Percentiles rank a stretch among this genome's conserved stretches.
phyloP scores from a whole-genome alignment of 2,888 invertebrate genomes.

The Exephanes ischioxanthus region DNA sequence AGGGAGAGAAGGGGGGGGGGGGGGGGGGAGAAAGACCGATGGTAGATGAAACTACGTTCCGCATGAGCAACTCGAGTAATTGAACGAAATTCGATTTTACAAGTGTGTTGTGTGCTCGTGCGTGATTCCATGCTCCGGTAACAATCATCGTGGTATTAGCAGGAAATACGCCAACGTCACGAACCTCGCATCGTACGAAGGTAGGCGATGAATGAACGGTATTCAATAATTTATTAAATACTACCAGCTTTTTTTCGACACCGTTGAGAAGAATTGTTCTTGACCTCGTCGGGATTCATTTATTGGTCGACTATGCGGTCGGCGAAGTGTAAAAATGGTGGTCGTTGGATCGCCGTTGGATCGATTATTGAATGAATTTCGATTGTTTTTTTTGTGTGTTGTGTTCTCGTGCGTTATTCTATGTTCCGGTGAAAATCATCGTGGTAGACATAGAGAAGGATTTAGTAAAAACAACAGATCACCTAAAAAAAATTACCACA shows the following conservation, averaged over 20 bases:
- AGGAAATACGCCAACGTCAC: neutral
- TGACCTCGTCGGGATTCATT: neutral
- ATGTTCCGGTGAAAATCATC: neutral
- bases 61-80: slow-evolving; percentile 62
- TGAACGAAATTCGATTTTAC: slow-evolving; percentile 61
- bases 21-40: neutral
- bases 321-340: slow-evolving; percentile 54
- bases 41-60: slow-evolving; percentile 23
- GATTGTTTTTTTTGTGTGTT: slow-evolving; percentile 40
- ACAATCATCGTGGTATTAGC: slow-evolving; percentile 17
- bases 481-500: too few species aligned
- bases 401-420: neutral
- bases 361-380: slow-evolving; percentile 49
- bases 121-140: neutral
- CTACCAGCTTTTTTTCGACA: neutral
- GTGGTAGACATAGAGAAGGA: neutral
- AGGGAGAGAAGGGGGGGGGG: too few species aligned
- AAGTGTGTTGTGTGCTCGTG: slow-evolving; percentile 21
- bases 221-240: neutral
- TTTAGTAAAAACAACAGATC: too few species aligned
- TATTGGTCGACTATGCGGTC: neutral
- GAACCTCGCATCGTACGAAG: neutral
- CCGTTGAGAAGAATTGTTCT: slow-evolving; percentile 39
- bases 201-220: neutral
- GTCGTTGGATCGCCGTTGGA: neutral